Evolutionary conservation across 2,113 vertebrate genomes (phyloP), one percentile per base, ranked within the genome.

Genomic region (Python bivittatus): DNA sequence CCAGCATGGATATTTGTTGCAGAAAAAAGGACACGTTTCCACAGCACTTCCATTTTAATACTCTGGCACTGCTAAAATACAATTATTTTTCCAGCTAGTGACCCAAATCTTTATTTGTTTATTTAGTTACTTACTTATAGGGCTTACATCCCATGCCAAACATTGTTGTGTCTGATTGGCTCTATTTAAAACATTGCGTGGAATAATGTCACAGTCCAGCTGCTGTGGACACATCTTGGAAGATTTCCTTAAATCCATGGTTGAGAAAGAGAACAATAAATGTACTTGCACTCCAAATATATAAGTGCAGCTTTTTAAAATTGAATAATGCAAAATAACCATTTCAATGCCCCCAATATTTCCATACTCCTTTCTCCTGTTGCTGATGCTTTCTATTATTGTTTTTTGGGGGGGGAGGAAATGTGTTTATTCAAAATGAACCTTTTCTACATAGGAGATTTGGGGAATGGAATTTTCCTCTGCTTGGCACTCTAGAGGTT

Each of bases 371-470:
- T 79, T 79, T 33, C n/a, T 72, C n/a, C 68, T 72, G 68, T 7
- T 72, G n/a, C 68, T 72, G n/a, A 17, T 72, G n/a, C 1, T 17
- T 68, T n/a, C 29, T 33, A 12, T 48, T 48, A 48, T 68, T 12
- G n/a, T 29, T 61, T n/a, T n/a, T n/a, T n/a, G n/a, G n/a, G 57
- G 6, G 2, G 5, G 20, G 2, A 0, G 11, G 0, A 0, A 0
- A 4, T 68, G 64, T 33, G n/a, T 6, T 42, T 42, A 17, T 42
- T 79, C 42, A 42, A 79, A 79, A 79, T 79, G 72, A 79, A 79
- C 42, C 33, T 17, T 79, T 79, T 79, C 72, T 42, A 79, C 42
- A 79, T 79, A 20, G 72, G 33, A 79, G 42, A 79, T 79, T 79
- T 79, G 33, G 42, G 72, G 72, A 79, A 42, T 79, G 72, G 72